phyloP scores from a whole-genome alignment of 2,888 invertebrate genomes.

The Erebia ligea region DNA sequence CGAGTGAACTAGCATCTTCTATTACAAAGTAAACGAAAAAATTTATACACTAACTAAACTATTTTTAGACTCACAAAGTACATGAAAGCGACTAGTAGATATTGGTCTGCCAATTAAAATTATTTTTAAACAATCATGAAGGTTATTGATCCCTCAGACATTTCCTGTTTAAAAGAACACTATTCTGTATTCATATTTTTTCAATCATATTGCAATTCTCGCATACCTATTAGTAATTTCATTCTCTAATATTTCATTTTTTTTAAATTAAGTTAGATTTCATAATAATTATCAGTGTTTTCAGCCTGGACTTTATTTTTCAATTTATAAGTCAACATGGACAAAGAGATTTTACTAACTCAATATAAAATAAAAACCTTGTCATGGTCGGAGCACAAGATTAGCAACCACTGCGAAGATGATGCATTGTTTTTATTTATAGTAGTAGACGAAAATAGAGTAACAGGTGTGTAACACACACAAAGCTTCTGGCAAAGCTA shows the following conservation, averaged over 20 bases:
- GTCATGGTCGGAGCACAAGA: background rate
- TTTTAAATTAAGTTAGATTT: no score
- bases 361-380: background rate
- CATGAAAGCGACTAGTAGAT: slow-evolving; percentile 28
- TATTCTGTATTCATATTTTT: no score
- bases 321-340: no score
- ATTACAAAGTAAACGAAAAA: slow-evolving; percentile 58
- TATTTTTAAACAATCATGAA: slow-evolving; percentile 25
- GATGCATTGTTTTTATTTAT: slow-evolving; percentile 30
- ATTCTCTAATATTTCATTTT: no score
- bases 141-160: slow-evolving; percentile 33
- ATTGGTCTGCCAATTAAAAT: slow-evolving; percentile 23
- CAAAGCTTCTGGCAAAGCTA: slow-evolving; percentile 28
- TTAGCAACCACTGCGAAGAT: slow-evolving; percentile 13
- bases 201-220: no score
- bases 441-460: slow-evolving; percentile 32
- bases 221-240: no score
- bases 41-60: slow-evolving; percentile 68
- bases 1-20: slow-evolving; percentile 61
- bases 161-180: background rate
- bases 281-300: no score
- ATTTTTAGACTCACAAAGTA: slow-evolving; percentile 58
- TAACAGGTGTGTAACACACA: slow-evolving; percentile 32
- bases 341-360: background rate
- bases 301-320: no score